Base-by-base conservation (phyloP, 2,888 invertebrate genomes). In the Apamea epomidion region DNA sequence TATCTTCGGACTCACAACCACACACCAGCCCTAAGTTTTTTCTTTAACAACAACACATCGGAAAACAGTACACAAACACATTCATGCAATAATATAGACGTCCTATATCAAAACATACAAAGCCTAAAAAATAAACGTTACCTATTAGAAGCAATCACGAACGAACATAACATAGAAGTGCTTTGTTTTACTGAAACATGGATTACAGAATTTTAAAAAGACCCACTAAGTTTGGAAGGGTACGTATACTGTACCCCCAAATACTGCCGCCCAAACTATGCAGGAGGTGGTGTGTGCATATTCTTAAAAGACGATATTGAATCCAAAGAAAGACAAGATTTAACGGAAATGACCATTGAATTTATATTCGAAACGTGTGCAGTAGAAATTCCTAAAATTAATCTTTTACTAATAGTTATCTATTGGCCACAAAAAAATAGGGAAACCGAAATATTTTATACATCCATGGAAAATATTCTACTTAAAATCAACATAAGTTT, bases 51-150 rank as follows among this genome's bases (percentile, higher is more conserved):
- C 6, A 18, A 51, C 18, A 18, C 18, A 51, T 51, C 51, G 6
- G 2, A 18, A 51, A 51, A 51, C 18, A 16, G 18, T 51, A 51
- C 51, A 51, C 51, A 51, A 54, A 54, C 21, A 54, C 54, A 21
- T 54, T 7, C 21, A 54, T 21, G 54, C 54, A 21, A 21, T 54
- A 54, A 54, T 21, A 54, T 58, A 10, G 25, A 75, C 54, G 58
- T 71, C 37, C 71, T 58, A n/a, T 71, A 71, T 21, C 58, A 71
- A 71, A 71, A 71, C 37, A 71, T 42, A 71, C 71, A 71, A 37
- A 71, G 58, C 58, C 37, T 71, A 29, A 42, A 71, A 71, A 71
- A 58, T 71, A 71, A 71, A 71, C 54, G 37, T n/a, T 58, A 71
- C 37, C 16, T 58, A 58, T 16, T 71, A 29, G 62, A 62, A 71